Percentiles rank a stretch among this genome's conserved stretches.
Conservation (phyloP, 2,888 invertebrate species). For the Ischnus inquisitorius region DNA sequence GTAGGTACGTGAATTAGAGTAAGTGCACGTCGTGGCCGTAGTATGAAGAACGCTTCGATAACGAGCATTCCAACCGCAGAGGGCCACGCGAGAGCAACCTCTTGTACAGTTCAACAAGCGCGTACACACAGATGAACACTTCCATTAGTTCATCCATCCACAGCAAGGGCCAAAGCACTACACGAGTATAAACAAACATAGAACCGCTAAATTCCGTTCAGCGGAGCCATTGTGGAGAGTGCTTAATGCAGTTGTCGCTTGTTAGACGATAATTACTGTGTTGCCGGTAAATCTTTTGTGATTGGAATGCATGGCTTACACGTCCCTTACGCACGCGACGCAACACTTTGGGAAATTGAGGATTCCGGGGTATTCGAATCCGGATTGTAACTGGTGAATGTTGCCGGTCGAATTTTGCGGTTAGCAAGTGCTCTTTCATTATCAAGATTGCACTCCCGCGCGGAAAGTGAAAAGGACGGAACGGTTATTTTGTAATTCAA, state of each 20-base stretch:
- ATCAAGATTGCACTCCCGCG: background rate
- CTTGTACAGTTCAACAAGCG: constrained; percentile 18
- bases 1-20: constrained; percentile 47
- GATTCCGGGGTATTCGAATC: constrained; percentile 3
- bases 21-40: constrained; percentile 31
- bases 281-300: constrained; percentile 15
- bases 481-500: background rate
- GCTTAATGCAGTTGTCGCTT: constrained; percentile 31
- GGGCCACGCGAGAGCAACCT: constrained; percentile 25
- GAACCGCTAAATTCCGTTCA: background rate
- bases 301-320: background rate
- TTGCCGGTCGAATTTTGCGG: background rate
- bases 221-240: constrained; percentile 22
- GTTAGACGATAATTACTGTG: constrained; percentile 27
- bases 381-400: background rate
- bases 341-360: constrained; percentile 17
- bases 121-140: background rate
- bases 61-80: constrained; percentile 41
- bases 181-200: constrained; percentile 4
- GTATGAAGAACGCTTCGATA: constrained; percentile 51
- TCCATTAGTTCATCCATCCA: background rate
- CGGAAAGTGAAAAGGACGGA: background rate
- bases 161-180: background rate
- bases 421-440: background rate
- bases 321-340: background rate